Conservation (phyloP, 1,140 invertebrate genomes). For the Drosophila cardini region DNA sequence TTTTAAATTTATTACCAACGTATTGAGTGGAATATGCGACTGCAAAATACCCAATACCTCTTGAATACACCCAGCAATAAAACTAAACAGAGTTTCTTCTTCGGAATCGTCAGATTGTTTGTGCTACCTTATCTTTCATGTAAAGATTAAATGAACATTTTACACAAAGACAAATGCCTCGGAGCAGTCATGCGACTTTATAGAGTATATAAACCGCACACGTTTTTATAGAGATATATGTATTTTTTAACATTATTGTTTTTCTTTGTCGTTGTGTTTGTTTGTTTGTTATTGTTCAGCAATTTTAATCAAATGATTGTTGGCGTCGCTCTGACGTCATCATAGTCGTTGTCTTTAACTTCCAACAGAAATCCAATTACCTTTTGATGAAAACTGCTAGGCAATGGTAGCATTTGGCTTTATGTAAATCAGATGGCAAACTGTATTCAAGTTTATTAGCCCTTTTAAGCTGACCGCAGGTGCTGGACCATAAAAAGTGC, state of each 20-base stretch:
- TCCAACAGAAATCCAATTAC: conserved; percentile 66
- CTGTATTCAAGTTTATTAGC: conserved; percentile 70
- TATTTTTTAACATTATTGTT: conserved; percentile 47
- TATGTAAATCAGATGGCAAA: conserved; percentile 71
- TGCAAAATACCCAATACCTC: conserved; percentile 7
- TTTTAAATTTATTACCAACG: conserved; percentile 66
- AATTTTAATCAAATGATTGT: conserved; percentile 71
- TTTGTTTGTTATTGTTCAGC: conserved; percentile 28
- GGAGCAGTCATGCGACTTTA: background rate
- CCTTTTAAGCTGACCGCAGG: conserved; percentile 70
- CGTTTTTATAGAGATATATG: conserved; percentile 39
- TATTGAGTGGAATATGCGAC: conserved; percentile 12
- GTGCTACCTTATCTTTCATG: no score
- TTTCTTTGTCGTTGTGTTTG: conserved; percentile 17
- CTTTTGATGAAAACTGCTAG: conserved; percentile 68
- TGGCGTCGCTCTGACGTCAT: conserved; percentile 38
- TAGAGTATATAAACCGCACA: conserved; percentile 46
- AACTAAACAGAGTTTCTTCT: no score
- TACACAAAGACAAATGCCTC: no score
- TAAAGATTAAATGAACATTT: no score
- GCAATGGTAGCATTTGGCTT: conserved; percentile 64
- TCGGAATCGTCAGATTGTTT: no score
- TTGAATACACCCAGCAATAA: no score
- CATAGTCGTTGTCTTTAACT: conserved; percentile 1
- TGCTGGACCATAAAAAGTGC: conserved; percentile 77